These are phyloP conservation scores for Spodoptera litura DNA, from an alignment of 1,140 invertebrate species.

Conservation along the genomic window DNA sequence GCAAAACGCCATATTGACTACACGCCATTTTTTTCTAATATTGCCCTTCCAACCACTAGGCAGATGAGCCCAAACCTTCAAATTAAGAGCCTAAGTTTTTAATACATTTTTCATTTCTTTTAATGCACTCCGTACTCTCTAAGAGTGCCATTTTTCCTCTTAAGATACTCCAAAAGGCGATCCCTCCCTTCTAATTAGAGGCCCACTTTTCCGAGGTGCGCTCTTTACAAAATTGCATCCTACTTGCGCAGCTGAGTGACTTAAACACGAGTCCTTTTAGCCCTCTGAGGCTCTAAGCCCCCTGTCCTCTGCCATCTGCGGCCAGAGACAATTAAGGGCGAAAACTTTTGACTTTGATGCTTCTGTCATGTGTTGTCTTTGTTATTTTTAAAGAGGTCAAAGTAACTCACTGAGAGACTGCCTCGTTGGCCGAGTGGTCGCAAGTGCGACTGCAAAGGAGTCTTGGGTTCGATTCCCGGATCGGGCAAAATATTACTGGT, in stretches of 20 bases:
- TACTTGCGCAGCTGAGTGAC: constrained; percentile 16
- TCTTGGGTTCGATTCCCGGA: no score
- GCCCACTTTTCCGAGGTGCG: background rate
- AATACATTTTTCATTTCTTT: background rate
- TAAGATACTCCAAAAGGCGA: background rate
- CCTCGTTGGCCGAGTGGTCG: no score
- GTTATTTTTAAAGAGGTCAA: background rate
- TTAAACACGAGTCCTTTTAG: constrained; percentile 12
- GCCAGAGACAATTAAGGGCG: no score
- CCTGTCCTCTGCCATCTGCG: constrained; percentile 5
- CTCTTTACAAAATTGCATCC: constrained; percentile 34
- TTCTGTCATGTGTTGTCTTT: background rate
- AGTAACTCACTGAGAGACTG: no score
- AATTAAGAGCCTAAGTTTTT: no score
- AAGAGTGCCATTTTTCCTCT: constrained; percentile 1
- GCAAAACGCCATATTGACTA: no score
- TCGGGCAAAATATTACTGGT: no score
- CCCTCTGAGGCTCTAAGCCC: background rate
- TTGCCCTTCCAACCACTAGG: no score
- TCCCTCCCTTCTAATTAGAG: constrained; percentile 15
- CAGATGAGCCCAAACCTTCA: no score
- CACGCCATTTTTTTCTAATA: no score
- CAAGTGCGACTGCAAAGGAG: no score
- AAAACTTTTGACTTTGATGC: background rate
- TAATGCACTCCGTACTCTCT: background rate